Evolutionary conservation across 2,888 invertebrate species (phyloP), one percentile per base, ranked within the genome.

Genomic region (Bembecia ichneumoniformis): DNA sequence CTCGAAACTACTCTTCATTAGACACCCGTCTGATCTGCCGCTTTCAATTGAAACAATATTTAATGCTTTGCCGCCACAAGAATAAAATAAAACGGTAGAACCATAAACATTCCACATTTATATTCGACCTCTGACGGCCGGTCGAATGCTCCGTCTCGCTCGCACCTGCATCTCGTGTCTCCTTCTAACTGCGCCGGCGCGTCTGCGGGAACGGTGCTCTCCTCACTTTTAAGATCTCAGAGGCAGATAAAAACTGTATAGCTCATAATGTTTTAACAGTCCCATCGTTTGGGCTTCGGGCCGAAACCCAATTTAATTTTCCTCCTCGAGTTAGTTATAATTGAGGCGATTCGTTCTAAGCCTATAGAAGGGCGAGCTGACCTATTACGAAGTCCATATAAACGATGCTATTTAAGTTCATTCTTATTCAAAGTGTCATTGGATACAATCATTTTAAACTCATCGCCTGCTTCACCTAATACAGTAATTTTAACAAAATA

Each of bases 81-180:
- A 79, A 75, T 80, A 86, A 87, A 87, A 86, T 83, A 86, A 86
- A 86, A 84, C 86, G 82, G 84, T 83, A 83, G 82, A 84, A 80
- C 82, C 82, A 87, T 87, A 87, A 87, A 87, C 87, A 86, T 87
- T 87, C 87, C 86, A 84, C 82, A 77, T 84, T 86, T 81, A 82
- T 81, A 83, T 84, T 82, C 84, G 84, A 82, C 83, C 84, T 84
- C 86, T 81, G 81, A 67, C 74, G 77, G 77, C 71, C 79, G 77
- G 72, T 65, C 68, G 65, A 61, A 59, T 62, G 52, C 44, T 52
- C 53, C 54, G 47, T 74, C 78, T 64, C 71, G 57, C 64, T 80
- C 60, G 49, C 56, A 54, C 72, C 35, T 58, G 52, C 15, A 51
- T 58, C 43, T 45, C 59, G 53, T 56, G 59, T 86, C 84, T 62